Conservation (phyloP, 2,113 vertebrate genomes). For the Daphoenositta chrysoptera region DNA sequence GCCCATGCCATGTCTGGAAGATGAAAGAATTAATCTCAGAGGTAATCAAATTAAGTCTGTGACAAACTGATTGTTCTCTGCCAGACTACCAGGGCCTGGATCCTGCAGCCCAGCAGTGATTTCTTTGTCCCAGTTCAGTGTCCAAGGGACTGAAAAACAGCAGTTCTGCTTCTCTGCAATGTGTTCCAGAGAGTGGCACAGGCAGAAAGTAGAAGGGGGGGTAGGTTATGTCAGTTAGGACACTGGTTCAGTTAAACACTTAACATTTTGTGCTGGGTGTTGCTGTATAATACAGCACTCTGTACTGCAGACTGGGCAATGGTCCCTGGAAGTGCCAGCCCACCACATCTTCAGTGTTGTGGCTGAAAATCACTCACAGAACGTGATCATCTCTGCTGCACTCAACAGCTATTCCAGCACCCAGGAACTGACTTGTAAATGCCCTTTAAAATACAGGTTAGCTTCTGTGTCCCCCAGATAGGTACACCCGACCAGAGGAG, state of each 20-base stretch:
- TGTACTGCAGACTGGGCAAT: neutral
- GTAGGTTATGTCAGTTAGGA: neutral
- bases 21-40: neutral
- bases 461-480: neutral
- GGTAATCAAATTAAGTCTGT: neutral
- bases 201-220: neutral
- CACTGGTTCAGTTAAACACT: neutral
- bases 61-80: neutral
- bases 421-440: neutral
- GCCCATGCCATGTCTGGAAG: neutral
- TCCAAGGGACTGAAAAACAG: neutral
- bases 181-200: neutral
- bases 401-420: neutral
- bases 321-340: neutral
- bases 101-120: neutral
- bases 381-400: neutral
- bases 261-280: rapidly evolving
- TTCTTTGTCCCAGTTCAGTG: neutral
- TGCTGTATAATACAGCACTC: neutral
- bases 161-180: neutral
- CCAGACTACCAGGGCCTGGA: neutral
- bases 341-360: neutral
- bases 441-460: neutral
- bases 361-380: neutral
- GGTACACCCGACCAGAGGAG: rapidly evolving